phyloP scores from a whole-genome alignment of 2,113 vertebrate species.

The Helogale parvula region DNA sequence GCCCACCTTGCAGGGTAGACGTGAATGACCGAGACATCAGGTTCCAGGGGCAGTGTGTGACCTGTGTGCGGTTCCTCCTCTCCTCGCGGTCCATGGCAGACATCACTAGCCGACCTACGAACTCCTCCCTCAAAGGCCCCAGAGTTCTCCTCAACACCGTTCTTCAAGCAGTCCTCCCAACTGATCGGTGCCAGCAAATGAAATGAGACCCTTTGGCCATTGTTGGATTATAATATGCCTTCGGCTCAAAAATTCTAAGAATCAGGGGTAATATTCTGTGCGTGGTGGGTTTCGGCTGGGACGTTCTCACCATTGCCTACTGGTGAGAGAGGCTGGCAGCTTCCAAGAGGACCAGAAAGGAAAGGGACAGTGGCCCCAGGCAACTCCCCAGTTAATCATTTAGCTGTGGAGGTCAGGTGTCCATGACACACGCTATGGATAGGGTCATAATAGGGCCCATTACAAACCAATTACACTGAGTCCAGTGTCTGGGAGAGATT shows the following conservation, averaged over 20 bases:
- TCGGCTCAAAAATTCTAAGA: not conserved
- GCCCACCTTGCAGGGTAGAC: not conserved
- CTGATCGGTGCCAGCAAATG: not conserved
- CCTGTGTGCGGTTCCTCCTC: too few relatives aligned
- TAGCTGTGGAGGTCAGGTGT: not conserved
- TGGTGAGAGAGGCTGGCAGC: not conserved
- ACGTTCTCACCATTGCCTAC: not conserved
- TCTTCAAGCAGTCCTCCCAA: not conserved
- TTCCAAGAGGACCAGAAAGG: constrained; percentile 34
- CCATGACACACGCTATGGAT: not conserved
- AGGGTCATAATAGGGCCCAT: constrained; percentile 61
- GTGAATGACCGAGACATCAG: not conserved
- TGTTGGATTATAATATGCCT: not conserved
- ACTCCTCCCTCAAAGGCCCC: not conserved
- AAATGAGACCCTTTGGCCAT: not conserved
- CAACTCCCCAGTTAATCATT: constrained; percentile 56
- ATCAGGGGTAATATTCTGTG: not conserved
- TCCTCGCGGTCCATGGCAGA: not conserved
- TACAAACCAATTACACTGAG: constrained; percentile 70
- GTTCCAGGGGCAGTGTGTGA: not conserved
- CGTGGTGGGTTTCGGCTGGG: not conserved
- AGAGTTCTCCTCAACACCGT: not conserved
- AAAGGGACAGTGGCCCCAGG: constrained; percentile 46
- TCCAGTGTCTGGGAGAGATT: not conserved
- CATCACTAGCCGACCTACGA: not conserved